These are phyloP conservation scores for Okapia johnstoni DNA, from an alignment of 2,113 vertebrate species.

Conservation along the genomic window DNA sequence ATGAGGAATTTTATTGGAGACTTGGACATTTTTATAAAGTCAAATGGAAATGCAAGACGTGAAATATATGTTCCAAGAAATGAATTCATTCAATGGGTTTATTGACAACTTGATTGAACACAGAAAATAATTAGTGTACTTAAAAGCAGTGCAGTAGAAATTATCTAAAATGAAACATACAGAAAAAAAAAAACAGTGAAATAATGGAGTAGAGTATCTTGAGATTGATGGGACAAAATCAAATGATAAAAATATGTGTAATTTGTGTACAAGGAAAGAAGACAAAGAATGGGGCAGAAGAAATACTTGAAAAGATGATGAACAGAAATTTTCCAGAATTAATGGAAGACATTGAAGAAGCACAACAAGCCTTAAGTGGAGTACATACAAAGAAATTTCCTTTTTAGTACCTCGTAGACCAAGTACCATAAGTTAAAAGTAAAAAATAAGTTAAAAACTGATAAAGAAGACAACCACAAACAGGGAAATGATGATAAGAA, in stretches of 20 bases:
- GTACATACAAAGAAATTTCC: not conserved
- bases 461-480: not conserved
- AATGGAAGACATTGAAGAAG: not conserved
- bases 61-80: not conserved
- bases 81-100: not conserved
- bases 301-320: not conserved
- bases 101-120: not conserved
- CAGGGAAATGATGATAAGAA: not conserved
- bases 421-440: not conserved
- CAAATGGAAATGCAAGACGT: not conserved
- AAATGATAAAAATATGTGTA: not conserved
- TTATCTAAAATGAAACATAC: not conserved
- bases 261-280: not conserved
- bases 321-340: not conserved
- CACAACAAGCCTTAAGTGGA: not conserved
- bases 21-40: not conserved
- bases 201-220: not conserved
- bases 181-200: not conserved
- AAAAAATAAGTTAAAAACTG: constrained; percentile 14
- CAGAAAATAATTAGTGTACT: not conserved
- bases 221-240: not conserved
- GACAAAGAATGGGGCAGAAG: not conserved
- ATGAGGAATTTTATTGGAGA: not conserved
- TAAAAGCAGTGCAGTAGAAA: not conserved
- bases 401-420: not conserved